Evolutionary conservation across 2,888 invertebrate species (phyloP), one percentile per base, ranked within the genome.

Genomic region (Drosophila nr. perissopoda): DNA sequence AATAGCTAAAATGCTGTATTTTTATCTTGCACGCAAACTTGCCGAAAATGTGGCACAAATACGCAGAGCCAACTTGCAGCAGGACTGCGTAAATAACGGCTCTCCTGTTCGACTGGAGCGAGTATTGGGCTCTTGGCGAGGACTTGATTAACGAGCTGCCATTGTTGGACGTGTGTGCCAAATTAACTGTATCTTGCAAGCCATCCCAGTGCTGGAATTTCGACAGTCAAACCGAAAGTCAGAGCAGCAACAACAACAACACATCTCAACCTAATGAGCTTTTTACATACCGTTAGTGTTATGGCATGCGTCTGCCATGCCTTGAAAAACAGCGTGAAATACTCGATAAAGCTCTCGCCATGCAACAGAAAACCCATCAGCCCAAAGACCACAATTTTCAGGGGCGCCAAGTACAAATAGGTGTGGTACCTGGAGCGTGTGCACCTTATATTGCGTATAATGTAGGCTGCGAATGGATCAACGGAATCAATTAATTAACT

Each of bases 11-110:
- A 62, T 95, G 95, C 92, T 98, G 98, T 91, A 99, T 98, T 91
- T 97, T 95, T 75, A 98, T 96, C 94, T 97, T 97, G 94, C 97
- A 97, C 1, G 97, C 96, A 81, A 97, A 97, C 93, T 97, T 98
- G 6, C 95, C 95, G 74, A 95, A 94, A 27, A 94, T 94, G 88
- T 95, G 96, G 81, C 95, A 95, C 13, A 96, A 79, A 86, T 96
- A 96, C 2, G 96, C 95, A 0, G 95, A 92, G 0, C 93, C 75
- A 1, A 96, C 94, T 92, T 97, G 97, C 36, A 96, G 94, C 0
- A 96, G 74, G 27, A 95, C 93, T 1, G 96, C 94, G 93, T 95
- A 95, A 38, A 96, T 78, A 57, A 93, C 91, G 10, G 91, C 90
- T 48, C 79, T 74, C 13, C 86, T 76, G 33, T 89, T 88, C 16